phyloP scores from a whole-genome alignment of 2,113 vertebrate genomes.

The Mesocricetus auratus region DNA sequence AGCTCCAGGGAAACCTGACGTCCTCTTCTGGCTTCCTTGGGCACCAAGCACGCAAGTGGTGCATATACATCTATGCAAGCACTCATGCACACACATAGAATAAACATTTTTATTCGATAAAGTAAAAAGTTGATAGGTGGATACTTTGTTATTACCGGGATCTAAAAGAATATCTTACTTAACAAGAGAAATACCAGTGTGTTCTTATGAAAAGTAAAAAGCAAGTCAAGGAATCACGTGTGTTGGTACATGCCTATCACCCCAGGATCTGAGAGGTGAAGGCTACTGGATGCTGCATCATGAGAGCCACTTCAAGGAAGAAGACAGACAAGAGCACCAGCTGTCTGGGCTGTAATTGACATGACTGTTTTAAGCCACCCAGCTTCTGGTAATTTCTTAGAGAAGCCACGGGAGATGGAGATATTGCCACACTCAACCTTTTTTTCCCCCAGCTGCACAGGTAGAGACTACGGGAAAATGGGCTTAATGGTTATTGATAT shows the following conservation, averaged over 20 bases:
- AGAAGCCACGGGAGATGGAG: background rate
- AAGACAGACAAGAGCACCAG: conserved; percentile 3
- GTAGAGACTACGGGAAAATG: background rate
- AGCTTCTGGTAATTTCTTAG: background rate
- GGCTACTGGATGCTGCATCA: background rate
- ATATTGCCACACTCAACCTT: background rate
- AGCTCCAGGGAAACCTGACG: background rate
- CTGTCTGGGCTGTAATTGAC: background rate
- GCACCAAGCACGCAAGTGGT: background rate
- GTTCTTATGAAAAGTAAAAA: conserved; percentile 39
- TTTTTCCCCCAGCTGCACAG: background rate
- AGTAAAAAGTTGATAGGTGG: conserved; percentile 22
- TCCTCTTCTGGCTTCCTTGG: background rate
- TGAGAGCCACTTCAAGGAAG: background rate
- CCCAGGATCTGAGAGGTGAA: background rate
- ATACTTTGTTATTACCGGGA: conserved; percentile 21
- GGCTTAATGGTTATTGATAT: background rate
- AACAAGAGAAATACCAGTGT: conserved; percentile 8
- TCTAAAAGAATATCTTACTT: conserved; percentile 31
- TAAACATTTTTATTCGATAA: conserved; percentile 10
- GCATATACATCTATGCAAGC: background rate
- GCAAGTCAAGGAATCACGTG: background rate
- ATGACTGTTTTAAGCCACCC: background rate
- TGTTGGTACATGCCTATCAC: background rate
- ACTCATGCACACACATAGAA: background rate